phyloP scores from a whole-genome alignment of 2,797 vertebrate species.

The Coreius guichenoti region DNA sequence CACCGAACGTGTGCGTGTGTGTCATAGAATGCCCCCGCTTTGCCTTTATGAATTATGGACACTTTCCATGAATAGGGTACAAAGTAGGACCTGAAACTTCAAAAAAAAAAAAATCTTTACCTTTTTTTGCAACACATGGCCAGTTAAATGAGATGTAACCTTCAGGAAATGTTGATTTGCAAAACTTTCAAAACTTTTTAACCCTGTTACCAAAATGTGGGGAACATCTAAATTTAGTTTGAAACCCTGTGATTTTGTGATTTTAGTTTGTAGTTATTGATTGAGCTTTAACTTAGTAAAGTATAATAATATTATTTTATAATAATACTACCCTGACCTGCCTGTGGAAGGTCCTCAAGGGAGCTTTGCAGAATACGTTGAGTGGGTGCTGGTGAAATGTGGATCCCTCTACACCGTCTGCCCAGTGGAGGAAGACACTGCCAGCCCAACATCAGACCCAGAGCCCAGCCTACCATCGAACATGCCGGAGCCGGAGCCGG shows the following conservation, averaged over 20 bases:
- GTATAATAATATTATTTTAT: no score
- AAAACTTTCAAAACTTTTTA: neutral
- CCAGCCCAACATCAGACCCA: no score
- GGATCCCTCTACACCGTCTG: no score
- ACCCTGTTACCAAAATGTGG: neutral
- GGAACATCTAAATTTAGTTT: neutral
- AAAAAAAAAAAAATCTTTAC: neutral
- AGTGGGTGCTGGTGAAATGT: no score
- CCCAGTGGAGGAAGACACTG: no score
- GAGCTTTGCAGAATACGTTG: no score
- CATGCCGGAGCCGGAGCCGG: no score
- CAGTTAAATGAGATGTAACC: neutral
- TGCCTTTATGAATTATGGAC: constrained; percentile 31
- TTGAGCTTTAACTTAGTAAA: neutral
- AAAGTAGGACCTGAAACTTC: neutral
- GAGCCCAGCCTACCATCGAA: no score
- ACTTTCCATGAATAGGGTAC: neutral
- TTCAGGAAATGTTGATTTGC: neutral
- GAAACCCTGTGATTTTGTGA: neutral
- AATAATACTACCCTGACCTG: no score
- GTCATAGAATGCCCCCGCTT: constrained; percentile 1
- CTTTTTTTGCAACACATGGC: neutral
- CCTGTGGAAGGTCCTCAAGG: no score
- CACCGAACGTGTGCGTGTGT: neutral
- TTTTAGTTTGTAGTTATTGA: neutral